These are phyloP conservation scores for Spodoptera litura DNA, from an alignment of 1,140 invertebrate genomes.

Conservation along the genomic window DNA sequence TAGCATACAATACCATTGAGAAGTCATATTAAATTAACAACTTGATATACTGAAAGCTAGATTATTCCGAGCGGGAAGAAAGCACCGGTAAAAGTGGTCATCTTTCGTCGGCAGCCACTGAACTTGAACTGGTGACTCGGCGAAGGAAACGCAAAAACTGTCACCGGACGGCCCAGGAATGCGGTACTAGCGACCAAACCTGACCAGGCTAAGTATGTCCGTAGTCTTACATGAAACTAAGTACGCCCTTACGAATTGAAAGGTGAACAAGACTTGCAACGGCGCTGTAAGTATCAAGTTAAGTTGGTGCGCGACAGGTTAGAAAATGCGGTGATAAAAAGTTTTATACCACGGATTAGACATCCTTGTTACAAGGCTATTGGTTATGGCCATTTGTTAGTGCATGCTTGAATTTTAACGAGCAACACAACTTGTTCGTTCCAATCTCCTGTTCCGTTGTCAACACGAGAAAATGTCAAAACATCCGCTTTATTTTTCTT, in stretches of 20 bases:
- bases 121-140: conserved; percentile 52
- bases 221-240: conserved; percentile 9
- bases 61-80: conserved; percentile 57
- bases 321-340: conserved; percentile 40
- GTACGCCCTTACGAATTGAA: not conserved
- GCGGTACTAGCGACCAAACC: conserved; percentile 49
- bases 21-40: not conserved
- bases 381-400: conserved; percentile 39
- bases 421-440: conserved; percentile 21
- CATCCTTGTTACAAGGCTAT: conserved; percentile 40
- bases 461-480: conserved; percentile 29
- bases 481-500: conserved; percentile 15
- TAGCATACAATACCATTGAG: conserved; percentile 28
- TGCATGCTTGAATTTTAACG: conserved; percentile 27
- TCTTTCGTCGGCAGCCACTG: conserved; percentile 53
- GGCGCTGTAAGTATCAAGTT: not conserved
- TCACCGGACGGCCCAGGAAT: conserved; percentile 63
- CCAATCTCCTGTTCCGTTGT: conserved; percentile 31
- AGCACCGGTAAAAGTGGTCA: conserved; percentile 70
- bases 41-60: conserved; percentile 24
- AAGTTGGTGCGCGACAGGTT: conserved; percentile 9
- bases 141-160: conserved; percentile 73
- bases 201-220: not conserved
- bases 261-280: not conserved
- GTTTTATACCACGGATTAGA: conserved; percentile 34